Base-by-base conservation (phyloP, 2,113 vertebrate species). In the Chamaetylas fuelleborni region DNA sequence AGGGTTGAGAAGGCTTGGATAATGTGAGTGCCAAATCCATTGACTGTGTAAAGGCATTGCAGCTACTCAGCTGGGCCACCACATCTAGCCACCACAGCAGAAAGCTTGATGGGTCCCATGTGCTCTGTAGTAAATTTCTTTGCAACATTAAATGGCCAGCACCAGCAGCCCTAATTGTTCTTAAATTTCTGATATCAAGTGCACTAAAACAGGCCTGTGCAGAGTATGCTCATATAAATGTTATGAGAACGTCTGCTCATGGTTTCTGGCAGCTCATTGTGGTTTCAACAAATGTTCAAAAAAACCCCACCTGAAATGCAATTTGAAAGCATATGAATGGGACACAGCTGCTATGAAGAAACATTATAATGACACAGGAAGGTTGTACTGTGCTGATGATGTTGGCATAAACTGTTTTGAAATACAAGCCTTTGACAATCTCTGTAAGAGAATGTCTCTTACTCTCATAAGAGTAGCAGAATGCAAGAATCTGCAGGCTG, bases 21-120 rank as follows among this genome's bases (percentile, higher is more conserved):
- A 16, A 19, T 2, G 19, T 42, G 12, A 50, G 28, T 88, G 57
- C 61, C 36, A 54, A 36, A 62, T 45, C 33, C 23, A 23, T 48
- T 58, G 53, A 4, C 54, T 65, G 9, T 29, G 34, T 60, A 54
- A 40, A 5, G 12, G 50, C 45, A 29, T 34, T 73, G 34, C 72
- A 60, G 24, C 20, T 60, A 33, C 29, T 58, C 38, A 42, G 38
- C 50, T 81, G 47, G 38, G 51, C 33, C 15, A 9, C 31, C 26
- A 9, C 69, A 38, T 19, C 29, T 9, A 57, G 33, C 33, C 34
- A 78, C 11, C 7, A 6, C 15, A 36, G 70, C 70, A 82, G 73
- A 72, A 66, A 62, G 26, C 48, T 48, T 45, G 40, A n/a, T 50
- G 9, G 0, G 1, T 62, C 34, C 40, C 4, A 0, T 9, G 38